phyloP scores from a whole-genome alignment of 2,113 vertebrate genomes.

The Tauraco erythrolophus region DNA sequence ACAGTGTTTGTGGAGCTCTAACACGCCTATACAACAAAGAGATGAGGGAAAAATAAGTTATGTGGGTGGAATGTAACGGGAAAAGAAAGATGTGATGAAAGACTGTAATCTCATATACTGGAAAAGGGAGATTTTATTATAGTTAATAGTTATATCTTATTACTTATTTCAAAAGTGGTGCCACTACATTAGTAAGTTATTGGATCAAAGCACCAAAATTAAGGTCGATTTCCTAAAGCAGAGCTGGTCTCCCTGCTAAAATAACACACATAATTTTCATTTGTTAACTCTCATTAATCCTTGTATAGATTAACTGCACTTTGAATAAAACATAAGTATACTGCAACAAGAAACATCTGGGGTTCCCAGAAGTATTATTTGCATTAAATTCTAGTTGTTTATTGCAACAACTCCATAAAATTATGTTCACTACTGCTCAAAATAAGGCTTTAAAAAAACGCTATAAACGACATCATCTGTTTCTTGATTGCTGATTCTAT shows the following conservation, averaged over 20 bases:
- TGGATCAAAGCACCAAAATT: not conserved
- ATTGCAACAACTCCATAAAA: not conserved
- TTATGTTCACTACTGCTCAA: not conserved
- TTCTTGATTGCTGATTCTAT: not conserved
- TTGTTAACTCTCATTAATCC: not conserved
- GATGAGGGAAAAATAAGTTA: not conserved
- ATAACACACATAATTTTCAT: not conserved
- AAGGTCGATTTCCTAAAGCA: not conserved
- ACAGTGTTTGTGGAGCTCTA: not conserved
- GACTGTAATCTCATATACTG: not conserved
- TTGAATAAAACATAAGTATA: not conserved
- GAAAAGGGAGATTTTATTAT: not conserved
- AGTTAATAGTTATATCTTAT: not conserved
- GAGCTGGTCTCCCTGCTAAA: not conserved
- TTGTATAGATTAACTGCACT: not conserved
- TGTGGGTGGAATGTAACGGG: not conserved
- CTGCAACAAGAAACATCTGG: not conserved
- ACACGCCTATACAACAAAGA: not conserved
- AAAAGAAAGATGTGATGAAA: not conserved
- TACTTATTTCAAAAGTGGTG: not conserved
- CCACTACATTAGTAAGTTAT: not conserved
- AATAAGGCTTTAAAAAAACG: fast-evolving
- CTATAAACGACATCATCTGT: not conserved
- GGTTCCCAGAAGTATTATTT: not conserved
- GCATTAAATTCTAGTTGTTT: not conserved